Evolutionary conservation across 2,113 vertebrate genomes (phyloP).

Genomic region (Caranx ignobilis): DNA sequence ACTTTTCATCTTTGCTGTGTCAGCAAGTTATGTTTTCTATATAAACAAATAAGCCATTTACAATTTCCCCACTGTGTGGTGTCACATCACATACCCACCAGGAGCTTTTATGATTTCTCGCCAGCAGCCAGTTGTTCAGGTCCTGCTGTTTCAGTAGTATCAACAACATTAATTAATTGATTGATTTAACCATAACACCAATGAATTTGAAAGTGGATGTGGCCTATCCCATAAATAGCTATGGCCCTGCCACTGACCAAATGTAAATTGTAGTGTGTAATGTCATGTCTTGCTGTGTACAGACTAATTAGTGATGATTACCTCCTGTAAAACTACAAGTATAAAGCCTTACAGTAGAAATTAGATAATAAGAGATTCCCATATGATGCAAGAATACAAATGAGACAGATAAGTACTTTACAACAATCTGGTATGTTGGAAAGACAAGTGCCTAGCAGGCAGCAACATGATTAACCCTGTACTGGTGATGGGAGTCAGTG

Average conservation of each 20-base stretch:
- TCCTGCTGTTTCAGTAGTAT: no score
- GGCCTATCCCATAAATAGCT: not conserved
- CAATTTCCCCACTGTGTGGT: no score
- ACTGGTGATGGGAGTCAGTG: slow-evolving; percentile 50
- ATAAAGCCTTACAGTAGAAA: not conserved
- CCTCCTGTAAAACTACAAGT: not conserved
- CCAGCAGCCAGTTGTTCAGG: no score
- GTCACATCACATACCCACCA: no score
- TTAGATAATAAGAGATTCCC: not conserved
- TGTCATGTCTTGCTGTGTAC: not conserved
- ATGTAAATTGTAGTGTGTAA: not conserved
- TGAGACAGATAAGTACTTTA: not conserved
- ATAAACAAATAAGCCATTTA: no score
- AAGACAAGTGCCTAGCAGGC: slow-evolving; percentile 30
- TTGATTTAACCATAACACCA: not conserved
- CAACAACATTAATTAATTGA: no score
- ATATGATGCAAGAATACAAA: not conserved
- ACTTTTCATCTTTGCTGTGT: no score
- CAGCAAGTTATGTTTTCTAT: no score
- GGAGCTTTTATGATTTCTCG: no score
- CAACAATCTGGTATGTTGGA: slow-evolving; percentile 10
- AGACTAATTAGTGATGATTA: slow-evolving; percentile 2
- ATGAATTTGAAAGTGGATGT: not conserved
- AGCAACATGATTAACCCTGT: slow-evolving; percentile 63
- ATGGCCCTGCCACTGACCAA: not conserved